Evolutionary conservation across 2,888 invertebrate genomes (phyloP).

Genomic region (Scaptodrosophila latifasciaeformis): DNA sequence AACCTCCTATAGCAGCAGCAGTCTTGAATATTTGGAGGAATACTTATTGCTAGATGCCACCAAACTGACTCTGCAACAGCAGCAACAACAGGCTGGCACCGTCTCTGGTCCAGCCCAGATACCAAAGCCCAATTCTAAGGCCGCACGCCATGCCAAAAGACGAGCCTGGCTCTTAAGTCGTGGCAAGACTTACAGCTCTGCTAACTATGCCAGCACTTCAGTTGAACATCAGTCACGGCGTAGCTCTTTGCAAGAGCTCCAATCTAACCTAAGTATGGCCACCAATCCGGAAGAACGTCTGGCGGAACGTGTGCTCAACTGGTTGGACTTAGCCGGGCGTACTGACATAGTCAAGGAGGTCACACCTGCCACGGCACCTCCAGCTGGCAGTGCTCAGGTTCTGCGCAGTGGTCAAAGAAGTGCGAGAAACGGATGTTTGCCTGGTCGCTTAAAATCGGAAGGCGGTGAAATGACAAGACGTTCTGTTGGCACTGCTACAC

Average conservation of each 20-base stretch:
- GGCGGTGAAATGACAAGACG: not conserved
- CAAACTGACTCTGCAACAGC: constrained; percentile 50
- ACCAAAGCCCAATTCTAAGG: constrained; percentile 3
- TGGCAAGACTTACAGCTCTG: constrained; percentile 38
- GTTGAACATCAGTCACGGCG: constrained; percentile 53
- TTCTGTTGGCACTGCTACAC: not conserved
- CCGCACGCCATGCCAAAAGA: constrained; percentile 38
- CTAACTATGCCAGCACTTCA: constrained; percentile 25
- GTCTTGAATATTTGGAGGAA: constrained; percentile 45
- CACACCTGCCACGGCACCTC: constrained; percentile 25
- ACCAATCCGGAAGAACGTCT: constrained; percentile 74
- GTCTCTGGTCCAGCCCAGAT: not conserved
- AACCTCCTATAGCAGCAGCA: constrained; percentile 15
- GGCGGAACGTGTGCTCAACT: constrained; percentile 85
- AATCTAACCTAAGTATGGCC: constrained; percentile 18
- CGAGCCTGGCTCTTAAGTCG: constrained; percentile 39
- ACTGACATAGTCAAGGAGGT: constrained; percentile 62
- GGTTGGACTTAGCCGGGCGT: constrained; percentile 85
- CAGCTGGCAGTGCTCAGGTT: constrained; percentile 22
- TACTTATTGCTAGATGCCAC: constrained; percentile 50
- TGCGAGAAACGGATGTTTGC: constrained; percentile 28
- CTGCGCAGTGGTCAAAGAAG: not conserved
- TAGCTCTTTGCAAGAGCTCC: constrained; percentile 67
- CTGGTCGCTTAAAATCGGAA: constrained; percentile 33
- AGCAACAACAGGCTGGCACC: constrained; percentile 33